Percentiles rank a stretch among this genome's conserved stretches.
These are phyloP conservation scores for Bombus sibiricus DNA, from an alignment of 1,140 invertebrate genomes.

Conservation along the genomic window DNA sequence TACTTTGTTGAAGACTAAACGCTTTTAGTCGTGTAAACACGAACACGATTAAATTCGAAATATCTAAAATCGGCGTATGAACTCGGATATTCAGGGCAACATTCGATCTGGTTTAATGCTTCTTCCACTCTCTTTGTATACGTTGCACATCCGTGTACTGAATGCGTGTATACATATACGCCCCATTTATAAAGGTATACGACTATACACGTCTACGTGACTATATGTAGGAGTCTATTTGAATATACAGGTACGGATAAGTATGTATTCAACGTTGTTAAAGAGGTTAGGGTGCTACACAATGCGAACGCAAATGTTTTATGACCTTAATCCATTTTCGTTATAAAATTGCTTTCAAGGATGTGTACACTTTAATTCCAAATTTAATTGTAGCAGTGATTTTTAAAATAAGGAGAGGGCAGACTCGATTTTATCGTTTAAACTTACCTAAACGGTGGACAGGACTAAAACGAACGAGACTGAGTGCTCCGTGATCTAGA, in stretches of 20 bases:
- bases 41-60: constrained; percentile 16
- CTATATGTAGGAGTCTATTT: neutral
- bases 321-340: neutral
- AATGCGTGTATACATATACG: neutral
- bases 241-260: neutral
- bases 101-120: constrained; percentile 49
- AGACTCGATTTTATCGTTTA: neutral
- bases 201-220: neutral
- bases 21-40: neutral
- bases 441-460: constrained; percentile 87
- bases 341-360: neutral
- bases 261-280: constrained; percentile 3
- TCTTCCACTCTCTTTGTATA: constrained; percentile 18
- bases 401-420: neutral
- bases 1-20: neutral
- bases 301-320: constrained; percentile 21
- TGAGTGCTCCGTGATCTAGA: constrained; percentile 90
- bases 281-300: neutral
- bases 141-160: neutral
- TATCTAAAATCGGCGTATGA: constrained; percentile 19
- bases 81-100: constrained; percentile 25
- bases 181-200: neutral
- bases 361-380: neutral
- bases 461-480: constrained; percentile 89
- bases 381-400: neutral